Evolutionary conservation across 2,888 invertebrate genomes (phyloP).

Genomic region (Nycteola revayana): DNA sequence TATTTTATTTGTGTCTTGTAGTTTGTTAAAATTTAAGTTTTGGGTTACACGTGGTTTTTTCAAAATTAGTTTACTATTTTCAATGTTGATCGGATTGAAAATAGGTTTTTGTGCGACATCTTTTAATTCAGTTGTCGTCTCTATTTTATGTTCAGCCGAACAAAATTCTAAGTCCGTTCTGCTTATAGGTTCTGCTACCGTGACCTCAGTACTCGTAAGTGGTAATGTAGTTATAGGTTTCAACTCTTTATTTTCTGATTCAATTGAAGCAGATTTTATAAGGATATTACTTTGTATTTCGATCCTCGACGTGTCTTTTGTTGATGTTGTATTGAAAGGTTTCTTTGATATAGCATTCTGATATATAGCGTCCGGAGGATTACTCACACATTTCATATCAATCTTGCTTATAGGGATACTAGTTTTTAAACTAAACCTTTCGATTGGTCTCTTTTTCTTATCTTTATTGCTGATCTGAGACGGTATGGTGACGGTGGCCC

Average conservation of each 20-base stretch:
- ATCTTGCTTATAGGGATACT: slow-evolving; percentile 77
- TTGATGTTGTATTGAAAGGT: slow-evolving; percentile 40
- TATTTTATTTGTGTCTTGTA: too few relatives aligned
- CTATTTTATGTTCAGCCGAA: slow-evolving; percentile 49
- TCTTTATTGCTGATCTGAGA: slow-evolving; percentile 42
- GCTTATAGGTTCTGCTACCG: slow-evolving; percentile 63
- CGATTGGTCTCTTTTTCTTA: slow-evolving; percentile 54
- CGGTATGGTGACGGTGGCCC: slow-evolving; percentile 48
- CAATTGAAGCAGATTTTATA: slow-evolving; percentile 57
- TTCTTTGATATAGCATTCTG: slow-evolving; percentile 34
- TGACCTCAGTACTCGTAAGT: slow-evolving; percentile 55
- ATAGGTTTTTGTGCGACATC: slow-evolving; percentile 40
- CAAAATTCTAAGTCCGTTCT: slow-evolving; percentile 57
- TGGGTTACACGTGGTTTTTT: too few relatives aligned
- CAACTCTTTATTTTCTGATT: slow-evolving; percentile 37
- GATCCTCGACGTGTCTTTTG: slow-evolving; percentile 45
- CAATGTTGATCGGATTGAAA: slow-evolving; percentile 55
- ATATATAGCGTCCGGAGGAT: slow-evolving; percentile 41
- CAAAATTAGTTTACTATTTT: too few relatives aligned
- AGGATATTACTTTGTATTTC: slow-evolving; percentile 73
- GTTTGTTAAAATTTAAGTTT: too few relatives aligned
- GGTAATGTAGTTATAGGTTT: slow-evolving; percentile 22
- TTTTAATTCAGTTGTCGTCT: slow-evolving; percentile 41
- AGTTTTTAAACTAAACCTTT: slow-evolving; percentile 71
- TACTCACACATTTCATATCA: slow-evolving; percentile 68